Evolutionary conservation across 2,797 vertebrate genomes (phyloP).

Genomic region (Mionectes olivaceus): DNA sequence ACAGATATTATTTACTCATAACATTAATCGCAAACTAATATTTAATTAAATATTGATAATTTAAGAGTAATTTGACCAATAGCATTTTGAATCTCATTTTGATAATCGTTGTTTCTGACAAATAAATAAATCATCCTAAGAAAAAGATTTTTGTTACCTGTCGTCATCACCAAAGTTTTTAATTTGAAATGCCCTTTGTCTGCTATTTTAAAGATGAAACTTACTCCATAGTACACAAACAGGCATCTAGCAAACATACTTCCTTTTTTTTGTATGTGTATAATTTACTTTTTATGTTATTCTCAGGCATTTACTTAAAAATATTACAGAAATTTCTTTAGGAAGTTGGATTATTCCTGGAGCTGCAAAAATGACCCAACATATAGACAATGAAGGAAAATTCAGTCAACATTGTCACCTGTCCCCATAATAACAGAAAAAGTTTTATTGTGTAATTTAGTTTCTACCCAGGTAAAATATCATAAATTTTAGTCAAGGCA

Average conservation of each 20-base stretch:
- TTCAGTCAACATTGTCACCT: background rate
- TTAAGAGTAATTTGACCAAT: background rate
- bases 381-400: background rate
- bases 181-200: background rate
- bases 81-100: background rate
- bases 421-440: background rate
- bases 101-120: background rate
- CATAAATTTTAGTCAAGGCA: background rate
- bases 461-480: background rate
- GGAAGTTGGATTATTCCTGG: background rate
- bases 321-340: background rate
- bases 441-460: background rate
- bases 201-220: background rate
- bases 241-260: accelerated
- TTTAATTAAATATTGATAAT: background rate
- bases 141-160: background rate
- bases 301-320: background rate
- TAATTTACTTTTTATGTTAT: background rate
- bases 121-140: background rate
- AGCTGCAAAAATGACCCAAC: background rate
- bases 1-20: background rate
- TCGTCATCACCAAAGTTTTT: background rate
- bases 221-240: background rate
- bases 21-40: background rate
- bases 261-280: background rate